A percentile compares a stretch with the other conserved stretches of the same genome.
These are phyloP conservation scores for Condylostylus longicornis DNA, from an alignment of 1,140 invertebrate species.

Conservation along the genomic window DNA sequence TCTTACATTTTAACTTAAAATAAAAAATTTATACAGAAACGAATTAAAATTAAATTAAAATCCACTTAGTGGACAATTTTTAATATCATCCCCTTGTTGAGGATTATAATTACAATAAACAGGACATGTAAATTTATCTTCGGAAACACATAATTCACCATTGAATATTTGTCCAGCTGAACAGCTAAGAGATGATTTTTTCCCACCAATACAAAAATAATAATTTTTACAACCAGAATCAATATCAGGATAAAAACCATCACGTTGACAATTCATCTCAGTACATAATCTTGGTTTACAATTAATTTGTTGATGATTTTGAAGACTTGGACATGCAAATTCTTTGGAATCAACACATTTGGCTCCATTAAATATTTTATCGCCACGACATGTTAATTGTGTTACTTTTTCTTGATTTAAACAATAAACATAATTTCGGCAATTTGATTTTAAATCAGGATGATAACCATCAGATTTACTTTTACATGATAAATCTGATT, in stretches of 20 bases:
- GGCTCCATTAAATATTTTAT: constrained; percentile 39
- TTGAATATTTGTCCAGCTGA: constrained; percentile 12
- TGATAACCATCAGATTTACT: constrained; percentile 39
- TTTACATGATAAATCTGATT: constrained; percentile 33
- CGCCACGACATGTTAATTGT: constrained; percentile 36
- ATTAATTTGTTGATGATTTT: constrained; percentile 18
- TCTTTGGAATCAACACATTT: constrained; percentile 32
- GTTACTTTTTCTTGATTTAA: constrained; percentile 37
- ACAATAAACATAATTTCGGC: constrained; percentile 42
- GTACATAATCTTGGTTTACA: constrained; percentile 11
- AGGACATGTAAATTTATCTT: constrained; percentile 32
- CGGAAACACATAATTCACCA: constrained; percentile 15
- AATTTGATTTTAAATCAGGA: constrained; percentile 35
- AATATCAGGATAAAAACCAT: constrained; percentile 38
- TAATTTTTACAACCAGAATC: constrained; percentile 38
- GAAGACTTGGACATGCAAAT: constrained; percentile 27
- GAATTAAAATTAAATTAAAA: not conserved
- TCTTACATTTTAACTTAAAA: no score
- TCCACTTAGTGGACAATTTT: constrained; percentile 6
- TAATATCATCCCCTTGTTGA: not conserved
- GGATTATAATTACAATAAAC: constrained; percentile 30
- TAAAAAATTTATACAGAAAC: no score
- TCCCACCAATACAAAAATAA: constrained; percentile 37
- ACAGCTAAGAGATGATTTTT: constrained; percentile 31
- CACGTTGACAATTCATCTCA: constrained; percentile 22